Evolutionary conservation across 2,113 vertebrate genomes (phyloP).

Genomic region (Xyliphius kryptos): DNA sequence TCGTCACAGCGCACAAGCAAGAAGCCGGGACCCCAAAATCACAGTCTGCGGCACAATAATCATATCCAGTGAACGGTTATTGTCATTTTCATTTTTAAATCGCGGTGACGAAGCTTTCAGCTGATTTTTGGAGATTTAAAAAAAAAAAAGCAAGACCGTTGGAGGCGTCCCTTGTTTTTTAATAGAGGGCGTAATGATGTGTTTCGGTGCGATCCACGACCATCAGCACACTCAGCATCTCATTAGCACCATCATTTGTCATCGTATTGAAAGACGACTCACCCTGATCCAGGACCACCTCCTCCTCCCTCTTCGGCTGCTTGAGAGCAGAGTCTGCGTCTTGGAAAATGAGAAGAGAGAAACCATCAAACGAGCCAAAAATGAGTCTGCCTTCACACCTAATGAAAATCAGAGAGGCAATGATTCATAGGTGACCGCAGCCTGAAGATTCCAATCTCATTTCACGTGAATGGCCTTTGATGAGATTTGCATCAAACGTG

Average conservation of each 20-base stretch:
- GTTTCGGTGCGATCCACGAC: conserved; percentile 2
- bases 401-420: background rate
- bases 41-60: background rate
- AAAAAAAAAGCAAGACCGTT: background rate
- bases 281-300: conserved; percentile 74
- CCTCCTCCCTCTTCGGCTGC: conserved; percentile 65
- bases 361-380: conserved; percentile 19
- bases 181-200: background rate
- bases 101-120: background rate
- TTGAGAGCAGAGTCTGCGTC: conserved; percentile 53
- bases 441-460: background rate
- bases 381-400: conserved; percentile 5
- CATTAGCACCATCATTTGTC: conserved; percentile 8
- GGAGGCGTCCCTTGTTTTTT: background rate
- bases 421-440: background rate
- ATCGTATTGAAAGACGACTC: conserved; percentile 48
- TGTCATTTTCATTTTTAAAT: background rate
- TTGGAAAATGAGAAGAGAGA: conserved; percentile 39
- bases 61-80: background rate
- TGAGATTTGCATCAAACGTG: background rate
- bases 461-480: background rate
- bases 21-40: no score
- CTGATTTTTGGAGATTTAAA: background rate
- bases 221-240: conserved; percentile 3
- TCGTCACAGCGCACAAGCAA: background rate